These are phyloP conservation scores for Dysmachus trigonus DNA, from an alignment of 2,888 invertebrate genomes.

Conservation along the genomic window DNA sequence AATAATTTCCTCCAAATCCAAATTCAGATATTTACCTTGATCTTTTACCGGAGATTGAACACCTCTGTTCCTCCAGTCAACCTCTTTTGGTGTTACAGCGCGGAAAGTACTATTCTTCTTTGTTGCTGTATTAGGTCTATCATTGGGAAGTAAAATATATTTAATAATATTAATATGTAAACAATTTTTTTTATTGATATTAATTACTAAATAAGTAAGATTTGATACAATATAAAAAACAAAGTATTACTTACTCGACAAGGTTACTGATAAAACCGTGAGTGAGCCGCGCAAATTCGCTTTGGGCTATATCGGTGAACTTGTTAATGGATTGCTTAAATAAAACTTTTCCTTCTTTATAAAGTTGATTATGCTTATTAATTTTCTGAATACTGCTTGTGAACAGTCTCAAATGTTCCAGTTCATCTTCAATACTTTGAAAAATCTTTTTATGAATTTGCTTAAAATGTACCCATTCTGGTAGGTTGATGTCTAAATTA, in stretches of 20 bases:
- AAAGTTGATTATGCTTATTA: slow-evolving; percentile 13
- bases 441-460: not conserved
- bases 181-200: not conserved
- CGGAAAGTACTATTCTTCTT: not conserved
- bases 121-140: slow-evolving; percentile 24
- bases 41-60: not conserved
- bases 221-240: not conserved
- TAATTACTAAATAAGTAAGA: too few species aligned
- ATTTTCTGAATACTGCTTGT: not conserved
- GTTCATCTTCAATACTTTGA: not conserved
- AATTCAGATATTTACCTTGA: slow-evolving; percentile 1
- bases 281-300: not conserved
- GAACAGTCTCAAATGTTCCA: not conserved
- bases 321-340: not conserved
- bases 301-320: not conserved
- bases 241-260: not conserved
- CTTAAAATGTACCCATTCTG: not conserved
- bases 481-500: not conserved
- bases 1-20: not conserved
- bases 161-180: not conserved
- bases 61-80: slow-evolving; percentile 28
- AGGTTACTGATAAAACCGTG: slow-evolving; percentile 8
- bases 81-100: not conserved
- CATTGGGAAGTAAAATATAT: not conserved
- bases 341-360: not conserved